A percentile compares a stretch with the other conserved stretches of the same genome.
Evolutionary conservation across 2,113 vertebrate species (phyloP).

Genomic region (Chionomys nivalis): DNA sequence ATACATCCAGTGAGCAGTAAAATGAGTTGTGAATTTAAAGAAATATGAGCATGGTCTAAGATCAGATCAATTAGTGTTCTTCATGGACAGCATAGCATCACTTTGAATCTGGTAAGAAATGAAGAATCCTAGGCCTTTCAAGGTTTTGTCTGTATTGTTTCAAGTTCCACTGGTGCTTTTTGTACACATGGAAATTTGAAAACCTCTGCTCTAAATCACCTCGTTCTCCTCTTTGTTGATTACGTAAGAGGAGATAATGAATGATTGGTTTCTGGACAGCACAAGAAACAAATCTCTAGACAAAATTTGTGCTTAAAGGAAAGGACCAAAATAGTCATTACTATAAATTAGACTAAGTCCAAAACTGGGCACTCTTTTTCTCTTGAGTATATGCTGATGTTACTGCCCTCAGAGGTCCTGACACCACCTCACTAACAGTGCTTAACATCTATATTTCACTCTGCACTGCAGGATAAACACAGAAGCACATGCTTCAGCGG

Average conservation of each 20-base stretch:
- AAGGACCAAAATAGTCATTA: neutral
- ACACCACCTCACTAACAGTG: constrained; percentile 15
- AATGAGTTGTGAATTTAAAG: neutral
- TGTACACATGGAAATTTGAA: neutral
- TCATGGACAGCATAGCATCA: neutral
- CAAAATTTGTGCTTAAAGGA: neutral
- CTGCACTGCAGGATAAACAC: constrained; percentile 30
- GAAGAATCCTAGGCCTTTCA: neutral
- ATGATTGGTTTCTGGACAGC: constrained; percentile 14
- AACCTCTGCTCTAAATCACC: constrained; percentile 44
- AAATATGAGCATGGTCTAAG: neutral
- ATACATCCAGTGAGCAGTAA: neutral
- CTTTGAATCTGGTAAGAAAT: neutral
- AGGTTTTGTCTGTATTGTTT: neutral
- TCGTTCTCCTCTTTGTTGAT: neutral
- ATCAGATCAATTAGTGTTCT: neutral
- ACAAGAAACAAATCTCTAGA: constrained; percentile 27
- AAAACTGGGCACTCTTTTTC: neutral
- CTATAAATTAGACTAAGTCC: constrained; percentile 37
- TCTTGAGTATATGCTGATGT: neutral
- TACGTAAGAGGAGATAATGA: neutral
- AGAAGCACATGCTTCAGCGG: constrained; percentile 55
- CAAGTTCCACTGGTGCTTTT: neutral
- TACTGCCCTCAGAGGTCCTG: neutral
- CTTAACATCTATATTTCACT: constrained; percentile 46